Percentiles rank a stretch among this genome's conserved stretches.
Evolutionary conservation across 37 sponge, comb jelly and placozoan genomes (phyloP).

Genomic region (Beroe forskalii): DNA sequence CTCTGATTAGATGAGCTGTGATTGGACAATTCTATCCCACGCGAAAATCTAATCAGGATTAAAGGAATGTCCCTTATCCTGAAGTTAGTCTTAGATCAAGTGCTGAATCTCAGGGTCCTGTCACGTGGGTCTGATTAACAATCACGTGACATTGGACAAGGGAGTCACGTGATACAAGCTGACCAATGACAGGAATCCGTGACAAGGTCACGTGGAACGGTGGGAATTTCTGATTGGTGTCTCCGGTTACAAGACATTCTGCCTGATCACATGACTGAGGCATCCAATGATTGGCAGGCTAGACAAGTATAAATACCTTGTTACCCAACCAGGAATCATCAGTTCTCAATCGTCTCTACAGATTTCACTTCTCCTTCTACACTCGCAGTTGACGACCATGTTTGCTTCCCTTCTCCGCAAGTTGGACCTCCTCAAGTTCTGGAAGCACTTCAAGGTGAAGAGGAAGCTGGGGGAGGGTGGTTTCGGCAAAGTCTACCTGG

Average conservation of each 20-base stretch:
- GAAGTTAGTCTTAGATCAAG: too few species aligned
- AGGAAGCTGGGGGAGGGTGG: constrained; percentile 52
- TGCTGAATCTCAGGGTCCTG: too few species aligned
- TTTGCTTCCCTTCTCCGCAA: background rate
- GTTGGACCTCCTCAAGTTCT: constrained; percentile 34
- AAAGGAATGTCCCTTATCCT: too few species aligned
- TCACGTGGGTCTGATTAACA: too few species aligned
- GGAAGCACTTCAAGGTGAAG: constrained; percentile 32
- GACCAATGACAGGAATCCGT: too few species aligned
- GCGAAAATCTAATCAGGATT: too few species aligned
- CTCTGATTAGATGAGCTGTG: too few species aligned
- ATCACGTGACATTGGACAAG: too few species aligned
- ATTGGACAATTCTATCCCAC: too few species aligned
- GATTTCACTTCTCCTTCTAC: background rate
- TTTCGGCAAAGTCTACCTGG: constrained; percentile 33
- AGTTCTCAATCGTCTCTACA: background rate
- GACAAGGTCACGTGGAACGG: too few species aligned
- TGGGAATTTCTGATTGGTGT: background rate
- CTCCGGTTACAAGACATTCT: background rate
- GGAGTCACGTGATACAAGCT: too few species aligned
- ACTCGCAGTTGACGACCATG: background rate
- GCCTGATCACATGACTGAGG: background rate
- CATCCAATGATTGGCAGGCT: background rate
- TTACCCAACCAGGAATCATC: background rate
- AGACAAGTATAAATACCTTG: background rate